phyloP scores from a whole-genome alignment of 2,797 vertebrate species.

The Gadopsis bispinosus region DNA sequence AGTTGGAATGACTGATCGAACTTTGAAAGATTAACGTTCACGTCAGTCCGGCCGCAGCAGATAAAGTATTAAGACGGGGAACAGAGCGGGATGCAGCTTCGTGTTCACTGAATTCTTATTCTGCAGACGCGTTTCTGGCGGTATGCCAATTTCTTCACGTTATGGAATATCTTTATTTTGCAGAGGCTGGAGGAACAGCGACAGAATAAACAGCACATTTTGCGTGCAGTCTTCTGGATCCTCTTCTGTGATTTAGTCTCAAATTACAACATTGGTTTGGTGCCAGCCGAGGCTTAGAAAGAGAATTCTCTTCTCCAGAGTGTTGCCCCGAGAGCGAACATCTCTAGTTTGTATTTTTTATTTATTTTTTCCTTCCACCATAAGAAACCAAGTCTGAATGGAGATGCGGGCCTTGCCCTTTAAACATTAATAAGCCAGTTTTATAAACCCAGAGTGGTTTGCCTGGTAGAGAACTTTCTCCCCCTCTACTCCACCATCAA shows the following conservation, averaged over 20 bases:
- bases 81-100: constrained; percentile 32
- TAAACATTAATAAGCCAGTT: constrained; percentile 77
- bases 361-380: constrained; percentile 33
- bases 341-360: constrained; percentile 14
- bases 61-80: constrained; percentile 48
- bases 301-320: constrained; percentile 58
- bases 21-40: constrained; percentile 76
- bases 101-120: constrained; percentile 47
- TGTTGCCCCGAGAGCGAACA: constrained; percentile 45
- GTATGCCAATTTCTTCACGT: constrained; percentile 40
- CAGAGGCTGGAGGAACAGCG: constrained; percentile 40
- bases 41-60: constrained; percentile 58
- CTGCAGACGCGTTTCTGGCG: constrained; percentile 46
- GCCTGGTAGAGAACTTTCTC: constrained; percentile 56
- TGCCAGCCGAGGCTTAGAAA: constrained; percentile 56
- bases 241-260: constrained; percentile 68
- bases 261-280: constrained; percentile 66
- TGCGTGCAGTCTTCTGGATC: constrained; percentile 53
- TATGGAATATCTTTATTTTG: constrained; percentile 56
- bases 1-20: constrained; percentile 80
- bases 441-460: constrained; percentile 74
- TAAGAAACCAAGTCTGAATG: constrained; percentile 68
- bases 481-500: constrained; percentile 44
- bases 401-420: constrained; percentile 69
- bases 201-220: constrained; percentile 53